A percentile compares a stretch with the other conserved stretches of the same genome.
phyloP scores from a whole-genome alignment of 2,888 invertebrate genomes.

The Salpingus planirostris region DNA sequence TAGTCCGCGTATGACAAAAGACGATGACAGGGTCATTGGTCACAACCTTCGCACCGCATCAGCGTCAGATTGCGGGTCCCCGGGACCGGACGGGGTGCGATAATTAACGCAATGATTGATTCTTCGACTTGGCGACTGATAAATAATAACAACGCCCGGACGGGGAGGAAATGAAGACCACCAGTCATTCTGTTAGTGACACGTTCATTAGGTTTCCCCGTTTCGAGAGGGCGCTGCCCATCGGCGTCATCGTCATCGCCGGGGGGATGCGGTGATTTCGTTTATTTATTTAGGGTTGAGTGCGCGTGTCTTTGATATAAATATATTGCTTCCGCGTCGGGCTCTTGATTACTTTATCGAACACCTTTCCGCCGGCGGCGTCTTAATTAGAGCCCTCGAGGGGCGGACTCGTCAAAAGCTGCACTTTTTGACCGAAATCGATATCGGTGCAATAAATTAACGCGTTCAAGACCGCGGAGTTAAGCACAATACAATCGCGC shows the following conservation, averaged over 20 bases:
- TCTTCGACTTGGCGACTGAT: no score
- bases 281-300: conserved; percentile 25
- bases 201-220: conserved; percentile 25
- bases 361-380: conserved; percentile 3
- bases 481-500: conserved; percentile 4
- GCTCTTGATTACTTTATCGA: conserved; percentile 9
- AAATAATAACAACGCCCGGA: no score
- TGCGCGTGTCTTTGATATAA: conserved; percentile 23
- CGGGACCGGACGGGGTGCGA: no score
- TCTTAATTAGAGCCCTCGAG: conserved; percentile 3
- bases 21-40: conserved; percentile 3
- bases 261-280: conserved; percentile 22
- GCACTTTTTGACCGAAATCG: background rate
- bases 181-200: conserved; percentile 32
- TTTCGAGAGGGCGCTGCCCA: conserved; percentile 10
- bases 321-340: conserved; percentile 17
- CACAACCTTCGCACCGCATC: conserved; percentile 2
- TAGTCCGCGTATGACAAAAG: conserved; percentile 2
- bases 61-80: conserved; percentile 2
- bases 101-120: no score
- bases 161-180: conserved; percentile 34
- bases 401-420: no score
- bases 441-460: background rate
- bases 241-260: background rate
- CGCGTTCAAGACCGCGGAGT: conserved; percentile 1